Base-by-base conservation (phyloP, 37 sponge, comb jelly and placozoan species). In the Haliclona indistincta region DNA sequence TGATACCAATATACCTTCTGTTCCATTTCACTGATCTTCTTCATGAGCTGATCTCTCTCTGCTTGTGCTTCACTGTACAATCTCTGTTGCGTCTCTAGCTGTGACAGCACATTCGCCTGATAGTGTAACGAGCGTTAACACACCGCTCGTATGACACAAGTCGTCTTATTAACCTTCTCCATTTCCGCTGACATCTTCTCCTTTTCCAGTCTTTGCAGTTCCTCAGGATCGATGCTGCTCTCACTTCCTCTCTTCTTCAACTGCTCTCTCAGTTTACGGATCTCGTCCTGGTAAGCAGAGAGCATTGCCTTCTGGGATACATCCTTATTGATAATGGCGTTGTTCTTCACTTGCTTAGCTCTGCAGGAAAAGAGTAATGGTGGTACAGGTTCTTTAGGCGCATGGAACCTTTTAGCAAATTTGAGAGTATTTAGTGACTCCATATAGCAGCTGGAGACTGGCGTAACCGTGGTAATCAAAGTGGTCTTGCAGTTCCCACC, bases 401-500 rank as follows among this genome's bases (percentile, higher is more conserved):
- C 13, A 17, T 47, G 15, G 23, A 71, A 93, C 93, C 89, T 76
- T 76, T 95, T 91, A 28, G 92, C 96, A 85, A 95, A 95, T 43
- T 78, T 88, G 29, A 95, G 80, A 43, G 84, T 91, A 32, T 71
- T 80, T 40, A 95, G 47, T 34, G 96, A 67, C 56, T 95, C 96
- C 1, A 55, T 60, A 63, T 95, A 91, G 43, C 78, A 79, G 11
- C 39, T 25, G 1, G 74, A 38, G 13, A 75, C 76, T 13, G 96
- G 89, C 15, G 89, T 91, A 36, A 95, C 64, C 0, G 89, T 95
- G 15, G 96, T 92, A 36, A 95, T 91, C 54, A 95, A 68, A 10
- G 88, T 80, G 4, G 96, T 95, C 71, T 91, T 91, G 43, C 96
- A 95, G 84, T 95, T 95, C 6, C 96, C 96, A 47, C 96, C 96